Conservation (phyloP, 2,113 vertebrate genomes). For the Agapornis roseicollis region DNA sequence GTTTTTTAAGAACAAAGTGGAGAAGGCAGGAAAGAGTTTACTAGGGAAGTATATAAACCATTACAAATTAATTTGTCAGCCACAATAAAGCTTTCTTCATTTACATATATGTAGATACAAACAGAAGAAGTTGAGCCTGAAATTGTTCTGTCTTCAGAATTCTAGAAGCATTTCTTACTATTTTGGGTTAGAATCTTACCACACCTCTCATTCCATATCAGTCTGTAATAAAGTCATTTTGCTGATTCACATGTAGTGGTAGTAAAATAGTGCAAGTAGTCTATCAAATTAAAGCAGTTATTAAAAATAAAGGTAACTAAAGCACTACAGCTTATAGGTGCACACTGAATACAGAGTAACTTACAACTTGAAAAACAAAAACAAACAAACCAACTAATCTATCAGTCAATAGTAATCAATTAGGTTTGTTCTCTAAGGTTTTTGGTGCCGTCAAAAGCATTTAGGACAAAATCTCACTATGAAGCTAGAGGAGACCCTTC, state of each 20-base stretch:
- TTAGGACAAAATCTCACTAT: not conserved
- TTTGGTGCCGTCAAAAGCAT: slow-evolving; percentile 10
- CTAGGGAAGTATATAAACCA: not conserved
- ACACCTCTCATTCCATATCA: rapidly evolving
- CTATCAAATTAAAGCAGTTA: not conserved
- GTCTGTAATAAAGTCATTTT: not conserved
- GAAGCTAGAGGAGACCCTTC: not conserved
- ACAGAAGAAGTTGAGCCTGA: not conserved
- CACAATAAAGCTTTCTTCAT: not conserved
- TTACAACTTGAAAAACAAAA: not conserved
- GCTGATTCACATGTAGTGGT: not conserved
- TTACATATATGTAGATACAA: not conserved
- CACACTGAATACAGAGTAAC: not conserved
- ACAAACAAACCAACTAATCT: not conserved
- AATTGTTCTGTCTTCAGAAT: not conserved
- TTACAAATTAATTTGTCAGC: not conserved
- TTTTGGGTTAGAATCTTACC: not conserved
- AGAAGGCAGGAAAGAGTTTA: not conserved
- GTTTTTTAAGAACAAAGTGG: not conserved
- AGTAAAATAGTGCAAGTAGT: not conserved
- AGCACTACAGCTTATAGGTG: not conserved
- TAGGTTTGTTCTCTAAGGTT: not conserved
- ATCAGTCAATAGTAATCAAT: slow-evolving; percentile 32
- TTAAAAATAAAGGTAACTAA: not conserved
- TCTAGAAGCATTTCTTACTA: not conserved